phyloP scores from a whole-genome alignment of 2,888 invertebrate genomes.

The Meghimatium bilineatum region DNA sequence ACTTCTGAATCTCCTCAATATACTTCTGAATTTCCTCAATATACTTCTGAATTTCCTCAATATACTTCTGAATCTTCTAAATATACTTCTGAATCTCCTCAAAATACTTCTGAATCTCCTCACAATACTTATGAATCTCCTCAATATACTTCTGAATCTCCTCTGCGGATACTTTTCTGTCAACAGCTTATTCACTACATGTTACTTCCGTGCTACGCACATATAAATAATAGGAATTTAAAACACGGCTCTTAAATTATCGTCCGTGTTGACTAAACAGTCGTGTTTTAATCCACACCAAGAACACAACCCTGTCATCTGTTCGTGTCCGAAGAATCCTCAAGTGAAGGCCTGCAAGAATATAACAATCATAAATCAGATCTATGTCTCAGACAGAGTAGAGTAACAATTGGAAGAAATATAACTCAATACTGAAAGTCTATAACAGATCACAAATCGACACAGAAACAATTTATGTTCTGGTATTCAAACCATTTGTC shows the following conservation, averaged over 20 bases:
- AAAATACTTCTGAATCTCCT: no score
- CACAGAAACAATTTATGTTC: not conserved
- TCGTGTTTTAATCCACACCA: not conserved
- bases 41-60: no score
- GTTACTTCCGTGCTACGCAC: not conserved
- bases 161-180: no score
- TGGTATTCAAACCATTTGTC: not conserved
- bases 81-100: no score
- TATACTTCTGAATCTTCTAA: no score
- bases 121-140: no score
- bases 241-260: not conserved
- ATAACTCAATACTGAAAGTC: not conserved
- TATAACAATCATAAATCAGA: not conserved
- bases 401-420: not conserved
- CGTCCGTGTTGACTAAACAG: not conserved
- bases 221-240: not conserved
- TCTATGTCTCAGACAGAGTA: not conserved
- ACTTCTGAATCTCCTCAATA: no score
- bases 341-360: not conserved
- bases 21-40: no score
- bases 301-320: not conserved
- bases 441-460: not conserved
- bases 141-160: not conserved
- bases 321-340: not conserved
- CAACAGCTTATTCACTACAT: no score